Evolutionary conservation across 53 echinoderm and acorn worm species (phyloP).

Genomic region (Luidia sarsii): DNA sequence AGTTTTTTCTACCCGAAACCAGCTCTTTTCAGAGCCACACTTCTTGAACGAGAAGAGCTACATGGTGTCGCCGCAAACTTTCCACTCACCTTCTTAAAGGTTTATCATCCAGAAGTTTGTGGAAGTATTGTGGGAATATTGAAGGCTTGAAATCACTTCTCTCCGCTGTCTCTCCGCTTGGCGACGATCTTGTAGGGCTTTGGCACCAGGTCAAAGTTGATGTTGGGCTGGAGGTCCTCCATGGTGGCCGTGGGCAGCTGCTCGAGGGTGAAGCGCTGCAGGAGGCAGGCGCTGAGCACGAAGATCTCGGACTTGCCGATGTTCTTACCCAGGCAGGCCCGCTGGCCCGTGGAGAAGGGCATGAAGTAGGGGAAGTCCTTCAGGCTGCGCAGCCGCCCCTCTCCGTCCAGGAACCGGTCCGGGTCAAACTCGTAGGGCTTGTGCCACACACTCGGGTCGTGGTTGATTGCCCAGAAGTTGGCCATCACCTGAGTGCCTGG

Average conservation of each 20-base stretch:
- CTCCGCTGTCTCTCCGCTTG: slow-evolving; percentile 50
- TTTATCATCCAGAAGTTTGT: too few relatives aligned
- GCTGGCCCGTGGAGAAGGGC: slow-evolving; percentile 95
- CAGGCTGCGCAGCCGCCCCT: slow-evolving; percentile 75
- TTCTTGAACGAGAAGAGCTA: too few relatives aligned
- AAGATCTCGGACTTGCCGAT: slow-evolving; percentile 93
- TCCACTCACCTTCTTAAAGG: too few relatives aligned
- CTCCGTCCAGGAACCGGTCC: slow-evolving; percentile 77
- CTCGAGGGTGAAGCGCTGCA: slow-evolving; percentile 74
- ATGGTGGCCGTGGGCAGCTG: slow-evolving; percentile 41
- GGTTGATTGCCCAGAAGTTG: slow-evolving; percentile 94
- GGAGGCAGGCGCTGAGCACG: slow-evolving; percentile 81
- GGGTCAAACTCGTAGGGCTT: slow-evolving; percentile 83
- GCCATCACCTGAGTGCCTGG: slow-evolving; percentile 98
- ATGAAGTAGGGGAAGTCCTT: slow-evolving; percentile 87
- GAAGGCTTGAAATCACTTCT: too few relatives aligned
- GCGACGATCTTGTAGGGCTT: slow-evolving; percentile 81
- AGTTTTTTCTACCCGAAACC: too few relatives aligned
- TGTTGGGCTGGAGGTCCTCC: slow-evolving; percentile 75
- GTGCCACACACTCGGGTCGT: slow-evolving; percentile 72
- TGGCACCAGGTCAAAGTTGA: slow-evolving; percentile 93
- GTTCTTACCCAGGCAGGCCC: slow-evolving; percentile 95
- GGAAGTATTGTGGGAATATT: too few relatives aligned
- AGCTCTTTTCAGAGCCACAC: too few relatives aligned
- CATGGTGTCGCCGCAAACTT: too few relatives aligned